phyloP scores from a whole-genome alignment of 2,888 invertebrate genomes.

The Patella pellucida region DNA sequence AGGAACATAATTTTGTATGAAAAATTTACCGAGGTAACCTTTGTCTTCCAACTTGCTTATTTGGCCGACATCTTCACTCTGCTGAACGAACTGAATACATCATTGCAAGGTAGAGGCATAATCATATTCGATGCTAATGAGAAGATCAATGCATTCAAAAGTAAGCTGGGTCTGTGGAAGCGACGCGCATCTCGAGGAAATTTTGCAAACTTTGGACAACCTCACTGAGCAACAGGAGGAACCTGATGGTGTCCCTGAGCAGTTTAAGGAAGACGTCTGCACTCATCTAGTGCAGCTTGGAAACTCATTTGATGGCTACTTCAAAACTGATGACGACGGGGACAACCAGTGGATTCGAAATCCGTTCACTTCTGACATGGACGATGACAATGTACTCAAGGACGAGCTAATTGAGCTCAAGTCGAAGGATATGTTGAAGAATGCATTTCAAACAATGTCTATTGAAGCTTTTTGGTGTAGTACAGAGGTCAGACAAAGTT shows the following conservation, averaged over 20 bases:
- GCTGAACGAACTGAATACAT: neutral
- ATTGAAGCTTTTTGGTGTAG: neutral
- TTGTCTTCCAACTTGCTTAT: neutral
- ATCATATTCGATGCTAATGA: neutral
- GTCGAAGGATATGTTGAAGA: neutral
- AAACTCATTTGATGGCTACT: constrained; percentile 2
- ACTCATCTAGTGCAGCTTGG: neutral
- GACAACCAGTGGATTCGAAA: neutral
- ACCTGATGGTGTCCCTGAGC: neutral
- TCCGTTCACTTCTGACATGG: neutral
- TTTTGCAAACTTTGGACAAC: neutral
- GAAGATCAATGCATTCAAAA: constrained; percentile 1
- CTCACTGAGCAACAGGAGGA: no score
- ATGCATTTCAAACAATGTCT: neutral
- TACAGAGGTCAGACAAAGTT: neutral
- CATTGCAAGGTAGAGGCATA: neutral
- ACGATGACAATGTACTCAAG: neutral
- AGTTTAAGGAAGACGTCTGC: neutral
- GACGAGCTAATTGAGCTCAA: neutral
- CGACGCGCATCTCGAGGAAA: neutral
- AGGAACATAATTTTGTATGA: neutral
- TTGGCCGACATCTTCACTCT: neutral
- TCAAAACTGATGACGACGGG: neutral
- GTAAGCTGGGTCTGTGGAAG: neutral
- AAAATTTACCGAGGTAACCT: neutral